Percentiles rank a stretch among this genome's conserved stretches.
Conservation (phyloP, 2,888 invertebrate species). For the Encarsia formosa region DNA sequence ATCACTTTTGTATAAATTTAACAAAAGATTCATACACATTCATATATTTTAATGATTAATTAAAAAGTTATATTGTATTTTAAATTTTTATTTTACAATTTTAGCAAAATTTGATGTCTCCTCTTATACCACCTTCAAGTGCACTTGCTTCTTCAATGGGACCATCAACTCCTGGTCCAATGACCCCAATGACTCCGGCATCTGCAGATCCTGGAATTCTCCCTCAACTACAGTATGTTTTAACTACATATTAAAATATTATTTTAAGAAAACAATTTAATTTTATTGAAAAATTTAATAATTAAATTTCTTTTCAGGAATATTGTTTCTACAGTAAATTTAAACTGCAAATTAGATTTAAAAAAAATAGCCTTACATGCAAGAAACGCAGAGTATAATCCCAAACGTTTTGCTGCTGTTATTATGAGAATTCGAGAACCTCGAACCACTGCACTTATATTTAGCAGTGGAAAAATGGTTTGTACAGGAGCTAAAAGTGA, state of each 20-base stretch:
- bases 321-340: conserved; percentile 96
- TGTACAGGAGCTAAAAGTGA: conserved; percentile 84
- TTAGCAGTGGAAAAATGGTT: conserved; percentile 83
- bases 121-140: conserved; percentile 66
- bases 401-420: conserved; percentile 97
- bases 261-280: not conserved
- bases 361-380: conserved; percentile 97
- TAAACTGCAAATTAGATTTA: conserved; percentile 90
- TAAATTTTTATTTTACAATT: not conserved
- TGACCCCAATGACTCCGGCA: conserved; percentile 87
- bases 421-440: conserved; percentile 88
- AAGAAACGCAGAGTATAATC: conserved; percentile 98
- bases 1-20: not conserved
- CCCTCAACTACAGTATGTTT: conserved; percentile 82
- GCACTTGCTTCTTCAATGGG: conserved; percentile 63
- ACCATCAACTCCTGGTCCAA: conserved; percentile 75
- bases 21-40: not conserved
- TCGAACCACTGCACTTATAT: conserved; percentile 83
- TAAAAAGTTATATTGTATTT: no score
- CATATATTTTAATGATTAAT: not conserved
- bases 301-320: conserved; percentile 63
- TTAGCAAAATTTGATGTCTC: conserved; percentile 82
- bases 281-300: no score
- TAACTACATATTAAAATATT: not conserved
- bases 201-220: conserved; percentile 91